phyloP scores from a whole-genome alignment of 2,888 invertebrate species.

The Chaetoderma sp. region DNA sequence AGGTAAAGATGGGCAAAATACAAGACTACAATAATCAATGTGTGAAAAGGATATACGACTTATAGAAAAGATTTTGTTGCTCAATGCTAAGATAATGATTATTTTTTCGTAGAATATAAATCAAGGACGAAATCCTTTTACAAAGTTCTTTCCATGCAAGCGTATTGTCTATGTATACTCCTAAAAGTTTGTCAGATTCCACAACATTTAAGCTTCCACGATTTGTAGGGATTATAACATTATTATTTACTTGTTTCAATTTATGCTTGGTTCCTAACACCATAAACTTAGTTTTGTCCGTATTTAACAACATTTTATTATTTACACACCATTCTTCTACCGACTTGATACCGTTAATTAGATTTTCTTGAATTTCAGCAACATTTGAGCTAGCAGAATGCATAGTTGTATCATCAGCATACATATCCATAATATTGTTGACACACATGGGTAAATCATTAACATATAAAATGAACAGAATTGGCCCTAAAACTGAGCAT shows the following conservation, averaged over 20 bases:
- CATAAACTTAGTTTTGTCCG: not conserved
- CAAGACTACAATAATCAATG: too few relatives aligned
- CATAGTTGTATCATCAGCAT: not conserved
- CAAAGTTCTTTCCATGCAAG: too few relatives aligned
- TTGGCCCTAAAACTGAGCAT: not conserved
- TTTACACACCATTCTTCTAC: not conserved
- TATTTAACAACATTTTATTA: not conserved
- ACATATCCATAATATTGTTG: not conserved
- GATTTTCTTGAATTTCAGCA: not conserved
- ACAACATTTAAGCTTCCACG: too few relatives aligned
- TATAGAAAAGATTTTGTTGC: too few relatives aligned
- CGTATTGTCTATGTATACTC: too few relatives aligned
- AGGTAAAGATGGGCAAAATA: too few relatives aligned
- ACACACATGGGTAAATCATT: not conserved
- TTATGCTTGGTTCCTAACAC: not conserved
- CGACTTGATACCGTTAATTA: not conserved
- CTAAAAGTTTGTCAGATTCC: too few relatives aligned
- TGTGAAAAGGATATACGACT: too few relatives aligned
- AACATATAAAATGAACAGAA: not conserved
- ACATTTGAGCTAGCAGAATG: not conserved
- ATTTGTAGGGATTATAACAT: too few relatives aligned
- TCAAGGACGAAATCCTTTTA: too few relatives aligned
- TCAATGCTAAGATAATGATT: too few relatives aligned
- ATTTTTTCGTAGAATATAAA: too few relatives aligned
- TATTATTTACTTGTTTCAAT: not conserved